Evolutionary conservation across 2,888 invertebrate species (phyloP).

Genomic region (Notodonta dromedarius): DNA sequence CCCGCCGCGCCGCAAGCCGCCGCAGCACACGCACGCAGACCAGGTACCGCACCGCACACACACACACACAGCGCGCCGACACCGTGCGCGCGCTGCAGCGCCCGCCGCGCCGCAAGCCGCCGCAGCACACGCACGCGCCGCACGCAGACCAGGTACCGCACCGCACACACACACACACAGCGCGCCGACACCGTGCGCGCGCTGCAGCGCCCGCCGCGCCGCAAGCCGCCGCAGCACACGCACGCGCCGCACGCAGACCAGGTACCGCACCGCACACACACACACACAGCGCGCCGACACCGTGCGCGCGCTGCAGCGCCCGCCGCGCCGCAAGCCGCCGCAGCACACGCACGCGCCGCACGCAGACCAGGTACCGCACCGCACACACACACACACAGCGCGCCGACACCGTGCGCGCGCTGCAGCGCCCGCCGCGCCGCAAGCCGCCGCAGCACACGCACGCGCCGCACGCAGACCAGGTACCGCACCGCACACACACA

Average conservation of each 20-base stretch:
- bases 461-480: slow-evolving; percentile 25
- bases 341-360: no score
- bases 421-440: slow-evolving; percentile 58
- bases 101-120: no score
- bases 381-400: slow-evolving; percentile 27
- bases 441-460: slow-evolving; percentile 35
- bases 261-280: slow-evolving; percentile 7
- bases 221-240: slow-evolving; percentile 33
- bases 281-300: no score
- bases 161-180: slow-evolving; percentile 3
- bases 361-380: no score
- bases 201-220: slow-evolving; percentile 60
- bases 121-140: no score
- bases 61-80: no score
- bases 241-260: slow-evolving; percentile 29
- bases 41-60: slow-evolving; percentile 12
- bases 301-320: no score
- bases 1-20: slow-evolving; percentile 38
- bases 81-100: no score
- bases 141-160: no score
- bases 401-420: slow-evolving; percentile 57
- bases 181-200: slow-evolving; percentile 59
- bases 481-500: slow-evolving; percentile 5
- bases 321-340: no score
- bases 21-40: slow-evolving; percentile 38